Base-by-base conservation (phyloP, 1,140 invertebrate species). In the Meloidogyne hapla region DNA sequence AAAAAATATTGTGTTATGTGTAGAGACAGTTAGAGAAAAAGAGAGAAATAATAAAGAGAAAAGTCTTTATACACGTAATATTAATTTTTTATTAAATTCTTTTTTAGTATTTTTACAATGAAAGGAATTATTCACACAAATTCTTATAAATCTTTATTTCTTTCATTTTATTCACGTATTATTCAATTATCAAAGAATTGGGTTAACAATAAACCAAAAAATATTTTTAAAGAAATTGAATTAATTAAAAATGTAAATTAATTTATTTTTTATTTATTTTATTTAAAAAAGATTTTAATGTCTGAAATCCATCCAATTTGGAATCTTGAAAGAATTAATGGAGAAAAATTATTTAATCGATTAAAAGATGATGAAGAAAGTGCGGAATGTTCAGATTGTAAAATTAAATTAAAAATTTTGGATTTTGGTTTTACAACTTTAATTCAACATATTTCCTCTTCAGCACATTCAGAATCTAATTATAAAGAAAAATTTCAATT, bases 381-480 rank as follows among this genome's bases (percentile, higher is more conserved):
- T 56, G 33, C 9, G 33, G 33, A 33, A 33, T 33, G 33, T 33
- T 6, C 33, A 6, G 13, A 56, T 6, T 56, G 4, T n/a, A 8
- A 56, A 56, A 56, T 56, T n/a, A 56, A 56, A 56, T 56, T 56
- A n/a, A 56, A 56, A n/a, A 48, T 48, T 48, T 56, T 56, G 6
- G 2, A 33, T 33, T 33, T 33, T 33, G 33, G 9, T 8, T 4
- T 33, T 33, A 33, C 33, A 33, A 33, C 4, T 33, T 33, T 33
- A 33, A 33, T 33, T 33, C 4, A 33, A 33, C 33, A 33, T 33
- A 6, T 33, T 6, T 33, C 33, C 9, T 33, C 33, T 8, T 33
- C 33, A 33, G 9, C 33, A 33, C 33, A 33, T 33, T 33, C 33
- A 33, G 33, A 33, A 33, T 33, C 33, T 33, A 33, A 33, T 33